phyloP scores from a whole-genome alignment of 2,113 vertebrate species.

The Talpa occidentalis region DNA sequence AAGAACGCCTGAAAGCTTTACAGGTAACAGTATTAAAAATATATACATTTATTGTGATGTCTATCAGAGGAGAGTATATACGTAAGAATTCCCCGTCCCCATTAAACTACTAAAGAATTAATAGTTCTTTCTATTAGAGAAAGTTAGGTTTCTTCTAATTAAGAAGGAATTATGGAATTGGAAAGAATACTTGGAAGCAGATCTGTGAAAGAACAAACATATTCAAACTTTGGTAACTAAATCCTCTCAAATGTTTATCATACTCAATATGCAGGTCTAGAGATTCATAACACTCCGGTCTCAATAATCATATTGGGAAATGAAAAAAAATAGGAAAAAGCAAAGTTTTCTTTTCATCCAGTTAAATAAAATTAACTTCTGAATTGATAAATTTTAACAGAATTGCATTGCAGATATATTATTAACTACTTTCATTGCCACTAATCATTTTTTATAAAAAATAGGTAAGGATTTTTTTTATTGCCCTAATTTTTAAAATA shows the following conservation, averaged over 20 bases:
- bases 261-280: background rate
- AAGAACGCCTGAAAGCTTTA: constrained; percentile 94
- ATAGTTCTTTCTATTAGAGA: constrained; percentile 33
- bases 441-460: constrained; percentile 44
- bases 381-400: constrained; percentile 41
- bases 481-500: constrained; percentile 10
- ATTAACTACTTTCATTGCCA: constrained; percentile 31
- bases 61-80: background rate
- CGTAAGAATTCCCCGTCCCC: background rate
- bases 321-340: background rate
- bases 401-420: constrained; percentile 20
- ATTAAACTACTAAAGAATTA: too few relatives aligned
- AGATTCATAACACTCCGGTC: background rate
- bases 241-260: background rate
- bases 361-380: constrained; percentile 48
- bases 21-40: constrained; percentile 87
- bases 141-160: constrained; percentile 37
- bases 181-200: constrained; percentile 45
- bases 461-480: constrained; percentile 11
- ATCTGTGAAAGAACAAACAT: constrained; percentile 23
- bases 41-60: background rate
- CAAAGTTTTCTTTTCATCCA: constrained; percentile 6
- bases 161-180: background rate
- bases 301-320: background rate
- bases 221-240: constrained; percentile 10